Base-by-base conservation (phyloP, 2,888 invertebrate genomes). In the Digitonthophagus gazella region DNA sequence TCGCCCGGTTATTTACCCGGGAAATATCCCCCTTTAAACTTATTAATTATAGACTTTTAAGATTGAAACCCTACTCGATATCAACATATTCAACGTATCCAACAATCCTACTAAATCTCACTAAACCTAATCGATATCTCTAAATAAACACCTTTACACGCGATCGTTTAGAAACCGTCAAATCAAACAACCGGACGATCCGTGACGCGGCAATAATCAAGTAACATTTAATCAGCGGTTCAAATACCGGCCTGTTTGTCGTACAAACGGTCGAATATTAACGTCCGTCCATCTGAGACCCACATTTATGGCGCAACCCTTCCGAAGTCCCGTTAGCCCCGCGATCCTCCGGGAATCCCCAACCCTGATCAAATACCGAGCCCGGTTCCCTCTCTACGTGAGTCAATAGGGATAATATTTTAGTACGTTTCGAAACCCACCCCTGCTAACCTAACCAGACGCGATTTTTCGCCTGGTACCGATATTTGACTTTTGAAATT, bases 181-280 rank as follows among this genome's bases (percentile, higher is more conserved):
- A 44, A 44, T 6, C 28, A 44, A 44, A 44, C 28, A 44, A 44
- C 11, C 11, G 8, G 8, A 44, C 28, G 74, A 75, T 72, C 70
- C 77, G 77, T 76, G 76, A 76, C 76, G 73, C 74, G 72, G 78
- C 77, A 77, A 76, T 78, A 77, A 78, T 77, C 77, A 77, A 75
- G 76, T 74, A 70, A 75, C 75, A 78, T 65, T 65, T 65, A 65
- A 73, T 73, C 72, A 73, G 70, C 28, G 28, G 28, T 44, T 44
- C 28, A 44, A 44, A 44, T 44, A 44, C 8, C 28, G 28, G 28
- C 28, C n/a, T 44, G 28, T 44, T 44, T 44, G 28, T 44, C 28
- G 11, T 6, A 11, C 28, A 44, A 44, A 44, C 28, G 2, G 28
- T 44, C 28, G 28, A 44, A 44, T 44, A 44, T 44, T 44, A 44